These are phyloP conservation scores for Miichthys miiuy DNA, from an alignment of 2,797 vertebrate species.

Conservation along the genomic window DNA sequence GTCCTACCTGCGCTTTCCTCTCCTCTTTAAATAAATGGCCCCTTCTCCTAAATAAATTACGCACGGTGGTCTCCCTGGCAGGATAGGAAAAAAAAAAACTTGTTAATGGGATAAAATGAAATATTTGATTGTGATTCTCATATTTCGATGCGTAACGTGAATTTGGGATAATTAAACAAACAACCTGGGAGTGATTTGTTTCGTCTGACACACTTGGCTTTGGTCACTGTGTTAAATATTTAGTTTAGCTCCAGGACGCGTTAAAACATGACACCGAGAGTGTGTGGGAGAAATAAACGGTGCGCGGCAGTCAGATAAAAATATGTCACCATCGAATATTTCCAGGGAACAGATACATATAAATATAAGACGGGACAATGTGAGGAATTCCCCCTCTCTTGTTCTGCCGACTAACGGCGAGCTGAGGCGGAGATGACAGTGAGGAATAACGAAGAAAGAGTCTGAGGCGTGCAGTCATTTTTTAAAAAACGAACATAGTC, in stretches of 20 bases:
- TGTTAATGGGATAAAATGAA: constrained; percentile 23
- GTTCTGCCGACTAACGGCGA: constrained; percentile 52
- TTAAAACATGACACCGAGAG: constrained; percentile 2
- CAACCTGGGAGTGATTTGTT: constrained; percentile 18
- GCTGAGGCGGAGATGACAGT: constrained; percentile 58
- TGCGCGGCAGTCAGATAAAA: constrained; percentile 16
- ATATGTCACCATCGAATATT: constrained; percentile 27
- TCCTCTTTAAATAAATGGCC: constrained; percentile 24
- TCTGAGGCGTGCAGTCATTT: constrained; percentile 60
- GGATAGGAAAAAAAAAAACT: neutral
- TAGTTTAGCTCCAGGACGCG: constrained; percentile 11
- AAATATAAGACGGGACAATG: constrained; percentile 42
- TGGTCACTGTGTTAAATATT: constrained; percentile 24
- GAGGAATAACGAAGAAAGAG: constrained; percentile 64
- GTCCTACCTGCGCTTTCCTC: constrained; percentile 58
- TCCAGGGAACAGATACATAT: constrained; percentile 39
- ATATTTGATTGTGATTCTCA: constrained; percentile 19
- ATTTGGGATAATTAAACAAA: constrained; percentile 34
- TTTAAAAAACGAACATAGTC: constrained; percentile 44
- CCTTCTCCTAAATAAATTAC: constrained; percentile 32
- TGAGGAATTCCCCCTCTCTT: constrained; percentile 37
- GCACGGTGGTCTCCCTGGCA: neutral
- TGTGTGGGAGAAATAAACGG: constrained; percentile 12
- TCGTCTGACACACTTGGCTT: constrained; percentile 5
- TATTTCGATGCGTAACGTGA: constrained; percentile 2